Base-by-base conservation (phyloP, 2,113 vertebrate genomes). In the Apodemus sylvaticus region DNA sequence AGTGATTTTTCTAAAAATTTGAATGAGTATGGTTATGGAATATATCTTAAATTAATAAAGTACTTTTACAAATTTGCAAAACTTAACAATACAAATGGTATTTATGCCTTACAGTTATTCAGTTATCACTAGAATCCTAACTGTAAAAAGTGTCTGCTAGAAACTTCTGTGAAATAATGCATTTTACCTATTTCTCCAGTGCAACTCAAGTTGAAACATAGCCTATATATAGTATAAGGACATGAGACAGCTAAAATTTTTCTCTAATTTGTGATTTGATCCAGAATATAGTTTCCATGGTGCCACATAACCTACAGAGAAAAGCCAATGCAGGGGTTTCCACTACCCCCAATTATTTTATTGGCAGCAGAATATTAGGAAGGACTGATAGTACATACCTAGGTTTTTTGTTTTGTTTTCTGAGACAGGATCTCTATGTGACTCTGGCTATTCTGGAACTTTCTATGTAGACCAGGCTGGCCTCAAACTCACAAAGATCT, bases 1-100 rank as follows among this genome's bases (percentile, higher is more conserved):
- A 83, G 16, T 94, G 36, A 88, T 79, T 94, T 96, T 94, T 79
- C 11, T 92, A 86, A 97, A 91, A 94, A 91, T 92, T 88, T 90
- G 19, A 91, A 22, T 94, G 7, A 93, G 74, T 64, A 93, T 39
- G 39, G 66, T 87, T 91, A 91, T 86, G 51, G 20, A 82, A 92
- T 87, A 87, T 96, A 79, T 83, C 39, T 62, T 86, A 93, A 90
- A 91, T 91, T 91, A 68, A 94, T 93, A 92, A 96, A 95, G 39
- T 93, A 29, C 60, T 86, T 76, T 94, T 66, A 90, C 39, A 96
- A 88, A 94, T 82, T 97, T 94, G 34, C 36, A 48, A 94, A 14
- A 42, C 19, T 94, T 94, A 89, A 88, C 51, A 88, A 16, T 4
- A 97, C 51, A 88, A 95, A 94, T 93, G 16, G 74, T 95, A 10